Evolutionary conservation across 2,888 invertebrate species (phyloP).

Genomic region (Embidobia sp.): DNA sequence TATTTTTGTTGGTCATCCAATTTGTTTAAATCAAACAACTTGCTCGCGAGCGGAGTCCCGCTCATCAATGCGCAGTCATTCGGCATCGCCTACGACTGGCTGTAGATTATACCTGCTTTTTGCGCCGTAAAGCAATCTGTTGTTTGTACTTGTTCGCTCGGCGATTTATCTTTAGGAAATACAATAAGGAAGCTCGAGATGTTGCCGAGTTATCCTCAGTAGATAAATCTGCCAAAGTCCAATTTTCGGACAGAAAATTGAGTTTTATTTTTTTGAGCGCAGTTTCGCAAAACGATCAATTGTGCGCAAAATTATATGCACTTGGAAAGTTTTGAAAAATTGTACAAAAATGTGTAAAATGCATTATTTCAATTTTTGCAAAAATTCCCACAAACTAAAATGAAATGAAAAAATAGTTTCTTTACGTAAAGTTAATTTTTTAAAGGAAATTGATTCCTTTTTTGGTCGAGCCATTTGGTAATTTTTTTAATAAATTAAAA

Average conservation of each 20-base stretch:
- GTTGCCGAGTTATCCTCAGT: conserved; percentile 9
- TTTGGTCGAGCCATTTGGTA: no score
- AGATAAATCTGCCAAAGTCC: conserved; percentile 35
- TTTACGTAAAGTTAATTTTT: no score
- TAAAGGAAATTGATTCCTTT: no score
- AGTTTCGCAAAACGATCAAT: no score
- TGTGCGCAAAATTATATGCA: no score
- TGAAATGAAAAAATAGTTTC: no score
- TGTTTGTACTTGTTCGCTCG: conserved; percentile 53
- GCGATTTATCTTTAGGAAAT: conserved; percentile 71
- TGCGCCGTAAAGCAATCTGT: conserved; percentile 67
- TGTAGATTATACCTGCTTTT: conserved; percentile 71
- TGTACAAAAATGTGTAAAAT: no score
- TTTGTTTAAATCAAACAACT: conserved; percentile 59
- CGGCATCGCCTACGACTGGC: conserved; percentile 67
- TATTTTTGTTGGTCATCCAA: conserved; percentile 41
- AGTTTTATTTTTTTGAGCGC: no score
- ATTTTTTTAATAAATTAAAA: no score
- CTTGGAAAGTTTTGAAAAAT: no score
- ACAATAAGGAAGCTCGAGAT: conserved; percentile 70
- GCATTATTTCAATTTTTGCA: no score
- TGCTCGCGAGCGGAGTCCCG: conserved; percentile 41
- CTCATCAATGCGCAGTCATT: conserved; percentile 58
- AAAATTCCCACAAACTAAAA: no score
- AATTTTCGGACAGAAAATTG: conserved; percentile 16